Conservation (phyloP, 2,888 invertebrate species). For the Coelogynopora nodosa region DNA sequence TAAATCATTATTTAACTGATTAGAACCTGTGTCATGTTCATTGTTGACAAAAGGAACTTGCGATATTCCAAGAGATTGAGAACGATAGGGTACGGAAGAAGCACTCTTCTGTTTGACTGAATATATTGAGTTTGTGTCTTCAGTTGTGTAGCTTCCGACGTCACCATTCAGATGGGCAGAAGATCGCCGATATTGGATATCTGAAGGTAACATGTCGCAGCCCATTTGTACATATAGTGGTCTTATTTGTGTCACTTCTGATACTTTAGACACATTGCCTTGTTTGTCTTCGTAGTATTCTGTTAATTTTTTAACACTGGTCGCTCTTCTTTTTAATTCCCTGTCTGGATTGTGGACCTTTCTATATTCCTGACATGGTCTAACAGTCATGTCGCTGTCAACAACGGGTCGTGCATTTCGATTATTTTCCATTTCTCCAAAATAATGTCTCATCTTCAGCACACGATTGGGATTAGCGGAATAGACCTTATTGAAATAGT, state of each 20-base stretch:
- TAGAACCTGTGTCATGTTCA: too few species aligned
- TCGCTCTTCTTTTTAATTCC: background rate
- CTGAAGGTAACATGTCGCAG: background rate
- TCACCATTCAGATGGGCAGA: background rate
- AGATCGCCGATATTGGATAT: background rate
- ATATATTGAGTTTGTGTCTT: background rate
- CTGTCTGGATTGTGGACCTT: background rate
- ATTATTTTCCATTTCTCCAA: too few species aligned
- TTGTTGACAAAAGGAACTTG: background rate
- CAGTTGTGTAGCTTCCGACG: background rate
- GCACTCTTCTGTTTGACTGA: too few species aligned
- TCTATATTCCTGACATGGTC: background rate
- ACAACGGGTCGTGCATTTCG: too few species aligned
- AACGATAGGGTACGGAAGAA: too few species aligned
- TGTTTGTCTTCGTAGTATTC: background rate
- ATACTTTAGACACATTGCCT: background rate
- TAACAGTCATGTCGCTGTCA: background rate
- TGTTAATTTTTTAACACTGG: background rate
- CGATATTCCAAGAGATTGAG: background rate
- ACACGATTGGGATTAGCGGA: too few species aligned
- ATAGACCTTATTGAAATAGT: too few species aligned
- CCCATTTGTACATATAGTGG: background rate
- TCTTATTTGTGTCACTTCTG: background rate
- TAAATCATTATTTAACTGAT: too few species aligned
- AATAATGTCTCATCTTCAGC: too few species aligned